Evolutionary conservation across 2,113 vertebrate genomes (phyloP).

Genomic region (Channa argus): DNA sequence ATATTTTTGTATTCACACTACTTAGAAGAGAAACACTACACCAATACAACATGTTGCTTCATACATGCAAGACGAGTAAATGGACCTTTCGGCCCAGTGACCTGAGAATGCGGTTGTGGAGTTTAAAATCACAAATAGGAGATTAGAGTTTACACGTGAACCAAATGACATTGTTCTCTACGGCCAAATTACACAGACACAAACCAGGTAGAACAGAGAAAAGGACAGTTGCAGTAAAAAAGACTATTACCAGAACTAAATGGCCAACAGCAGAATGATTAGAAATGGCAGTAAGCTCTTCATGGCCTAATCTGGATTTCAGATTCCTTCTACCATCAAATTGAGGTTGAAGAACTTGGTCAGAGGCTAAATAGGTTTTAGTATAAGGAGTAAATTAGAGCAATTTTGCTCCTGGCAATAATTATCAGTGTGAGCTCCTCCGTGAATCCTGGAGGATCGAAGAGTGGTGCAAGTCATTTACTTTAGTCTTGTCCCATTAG

Average conservation of each 20-base stretch:
- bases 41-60: too few species aligned
- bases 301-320: not conserved
- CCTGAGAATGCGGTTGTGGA: too few species aligned
- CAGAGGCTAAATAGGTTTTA: conserved; percentile 9
- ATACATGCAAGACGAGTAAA: too few species aligned
- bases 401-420: conserved; percentile 17
- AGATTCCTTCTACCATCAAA: not conserved
- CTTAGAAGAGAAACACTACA: too few species aligned
- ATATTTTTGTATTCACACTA: too few species aligned
- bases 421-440: conserved; percentile 18
- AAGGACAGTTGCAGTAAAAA: too few species aligned
- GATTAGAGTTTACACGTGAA: too few species aligned
- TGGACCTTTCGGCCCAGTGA: too few species aligned
- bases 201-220: not conserved
- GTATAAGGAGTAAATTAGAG: not conserved
- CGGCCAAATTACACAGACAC: too few species aligned
- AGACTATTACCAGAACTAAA: too few species aligned
- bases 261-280: not conserved
- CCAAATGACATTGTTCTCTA: too few species aligned
- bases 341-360: not conserved
- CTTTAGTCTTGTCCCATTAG: conserved; percentile 34
- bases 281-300: not conserved
- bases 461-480: conserved; percentile 5
- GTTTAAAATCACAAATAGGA: too few species aligned
- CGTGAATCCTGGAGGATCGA: conserved; percentile 39